Conservation (phyloP, 2,888 invertebrate species). For the Apantesis nais region DNA sequence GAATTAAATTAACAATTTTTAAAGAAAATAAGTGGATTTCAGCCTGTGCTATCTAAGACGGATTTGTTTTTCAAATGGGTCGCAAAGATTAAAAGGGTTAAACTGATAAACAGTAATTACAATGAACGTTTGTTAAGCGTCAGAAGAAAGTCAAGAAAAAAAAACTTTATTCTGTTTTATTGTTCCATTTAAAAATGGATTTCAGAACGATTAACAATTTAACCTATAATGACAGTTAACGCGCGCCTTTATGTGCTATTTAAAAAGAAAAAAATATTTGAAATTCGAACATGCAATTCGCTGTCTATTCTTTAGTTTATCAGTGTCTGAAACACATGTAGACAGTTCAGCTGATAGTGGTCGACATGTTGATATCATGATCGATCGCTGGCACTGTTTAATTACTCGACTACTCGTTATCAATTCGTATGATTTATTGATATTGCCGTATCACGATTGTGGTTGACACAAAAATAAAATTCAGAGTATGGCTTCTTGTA, state of each 20-base stretch:
- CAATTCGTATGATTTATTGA: slow-evolving; percentile 79
- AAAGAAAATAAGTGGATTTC: background rate
- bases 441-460: slow-evolving; percentile 70
- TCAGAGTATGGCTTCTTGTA: slow-evolving; percentile 38
- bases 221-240: background rate
- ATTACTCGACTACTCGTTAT: slow-evolving; percentile 70
- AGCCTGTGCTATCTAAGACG: background rate
- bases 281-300: slow-evolving; percentile 8
- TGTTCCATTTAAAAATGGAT: background rate
- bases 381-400: slow-evolving; percentile 75
- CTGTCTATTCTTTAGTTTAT: slow-evolving; percentile 34
- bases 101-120: slow-evolving; percentile 2
- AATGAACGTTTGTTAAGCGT: slow-evolving; percentile 4
- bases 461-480: slow-evolving; percentile 47
- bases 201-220: background rate
- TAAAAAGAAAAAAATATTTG: slow-evolving; percentile 3
- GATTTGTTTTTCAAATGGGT: slow-evolving; percentile 9
- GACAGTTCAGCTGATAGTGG: slow-evolving; percentile 33
- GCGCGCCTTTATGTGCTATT: background rate
- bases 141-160: background rate
- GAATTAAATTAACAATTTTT: no score
- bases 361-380: slow-evolving; percentile 60
- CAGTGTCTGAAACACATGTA: slow-evolving; percentile 40
- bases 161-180: background rate
- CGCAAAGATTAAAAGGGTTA: slow-evolving; percentile 1